Evolutionary conservation across 2,888 invertebrate species (phyloP).

Genomic region (Polyommatus iphigenia): DNA sequence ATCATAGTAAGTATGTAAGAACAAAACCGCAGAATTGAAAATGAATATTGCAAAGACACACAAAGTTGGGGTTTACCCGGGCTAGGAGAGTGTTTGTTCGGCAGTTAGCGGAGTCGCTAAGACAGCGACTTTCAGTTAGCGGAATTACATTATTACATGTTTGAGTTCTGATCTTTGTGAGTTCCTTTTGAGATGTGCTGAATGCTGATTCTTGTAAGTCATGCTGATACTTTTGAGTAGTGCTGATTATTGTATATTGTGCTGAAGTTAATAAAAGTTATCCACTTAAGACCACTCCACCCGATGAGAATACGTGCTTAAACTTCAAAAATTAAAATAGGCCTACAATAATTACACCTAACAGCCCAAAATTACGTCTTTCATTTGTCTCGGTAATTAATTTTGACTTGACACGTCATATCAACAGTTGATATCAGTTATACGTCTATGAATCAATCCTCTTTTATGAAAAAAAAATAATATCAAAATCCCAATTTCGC

Average conservation of each 20-base stretch:
- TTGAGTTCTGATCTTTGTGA: neutral
- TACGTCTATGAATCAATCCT: neutral
- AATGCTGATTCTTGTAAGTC: neutral
- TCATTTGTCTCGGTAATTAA: no score
- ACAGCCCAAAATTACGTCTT: no score
- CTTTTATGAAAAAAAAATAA: neutral
- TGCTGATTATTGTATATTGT: neutral
- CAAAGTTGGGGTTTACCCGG: neutral
- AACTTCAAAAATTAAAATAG: no score
- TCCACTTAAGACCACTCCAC: no score
- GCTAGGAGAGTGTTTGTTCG: neutral
- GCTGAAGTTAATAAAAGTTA: no score
- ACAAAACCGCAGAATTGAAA: neutral
- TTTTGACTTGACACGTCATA: no score
- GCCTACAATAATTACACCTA: no score
- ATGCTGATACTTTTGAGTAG: neutral
- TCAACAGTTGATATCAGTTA: no score
- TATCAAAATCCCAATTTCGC: neutral
- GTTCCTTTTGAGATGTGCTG: neutral
- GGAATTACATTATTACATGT: conserved; percentile 1
- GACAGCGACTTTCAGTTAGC: neutral
- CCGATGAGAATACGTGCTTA: no score
- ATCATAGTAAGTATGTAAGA: neutral
- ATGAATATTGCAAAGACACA: neutral
- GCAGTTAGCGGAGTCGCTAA: conserved; percentile 7